Evolutionary conservation across 2,797 vertebrate species (phyloP).

Genomic region (Rhinogobio ventralis): DNA sequence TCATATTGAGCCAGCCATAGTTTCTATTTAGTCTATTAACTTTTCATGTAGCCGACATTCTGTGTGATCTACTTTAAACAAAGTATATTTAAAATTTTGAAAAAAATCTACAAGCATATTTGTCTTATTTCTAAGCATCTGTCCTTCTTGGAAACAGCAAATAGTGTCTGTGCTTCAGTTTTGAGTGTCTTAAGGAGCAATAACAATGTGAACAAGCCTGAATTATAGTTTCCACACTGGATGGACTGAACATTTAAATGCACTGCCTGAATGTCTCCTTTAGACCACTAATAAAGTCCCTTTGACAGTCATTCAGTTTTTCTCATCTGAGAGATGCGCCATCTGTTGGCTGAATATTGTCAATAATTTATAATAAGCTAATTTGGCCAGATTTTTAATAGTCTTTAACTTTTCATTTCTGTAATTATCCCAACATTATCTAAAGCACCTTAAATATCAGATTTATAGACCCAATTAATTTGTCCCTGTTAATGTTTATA

Average conservation of each 20-base stretch:
- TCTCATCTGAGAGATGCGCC: neutral
- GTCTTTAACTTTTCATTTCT: neutral
- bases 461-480: neutral
- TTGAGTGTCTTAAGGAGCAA: neutral
- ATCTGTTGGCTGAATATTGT: conserved; percentile 40
- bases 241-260: neutral
- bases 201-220: conserved; percentile 1
- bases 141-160: neutral
- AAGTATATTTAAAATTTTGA: neutral
- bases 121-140: conserved; percentile 11
- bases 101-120: neutral
- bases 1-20: neutral
- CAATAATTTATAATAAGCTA: neutral
- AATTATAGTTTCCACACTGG: neutral
- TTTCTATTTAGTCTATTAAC: neutral
- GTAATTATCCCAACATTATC: neutral
- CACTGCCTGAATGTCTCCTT: conserved; percentile 1
- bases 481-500: neutral
- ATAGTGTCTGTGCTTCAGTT: conserved; percentile 7
- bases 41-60: neutral
- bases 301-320: neutral
- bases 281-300: neutral
- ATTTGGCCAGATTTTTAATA: neutral
- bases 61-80: neutral
- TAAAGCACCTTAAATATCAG: neutral